Evolutionary conservation across 2,888 invertebrate species (phyloP).

Genomic region (Eledona agricola): DNA sequence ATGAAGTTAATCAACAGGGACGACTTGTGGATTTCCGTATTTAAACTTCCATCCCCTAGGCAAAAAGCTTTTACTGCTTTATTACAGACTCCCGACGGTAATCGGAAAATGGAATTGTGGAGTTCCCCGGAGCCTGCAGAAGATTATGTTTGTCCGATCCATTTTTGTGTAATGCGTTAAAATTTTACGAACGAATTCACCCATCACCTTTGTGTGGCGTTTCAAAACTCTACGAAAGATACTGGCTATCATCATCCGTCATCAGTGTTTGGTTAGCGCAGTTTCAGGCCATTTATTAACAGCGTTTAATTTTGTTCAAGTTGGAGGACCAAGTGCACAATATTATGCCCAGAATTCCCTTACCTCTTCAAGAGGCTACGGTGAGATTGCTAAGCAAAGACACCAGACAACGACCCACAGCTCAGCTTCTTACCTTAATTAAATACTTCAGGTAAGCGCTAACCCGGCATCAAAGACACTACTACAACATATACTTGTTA

Average conservation of each 20-base stretch:
- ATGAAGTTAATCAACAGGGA: conserved; percentile 19
- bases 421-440: conserved; percentile 89
- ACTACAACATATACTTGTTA: too few species aligned
- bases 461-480: too few species aligned
- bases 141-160: conserved; percentile 19
- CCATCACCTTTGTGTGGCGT: conserved; percentile 1
- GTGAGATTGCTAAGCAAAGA: conserved; percentile 85
- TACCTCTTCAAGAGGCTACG: conserved; percentile 87
- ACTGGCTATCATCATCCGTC: too few species aligned
- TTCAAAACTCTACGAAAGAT: too few species aligned
- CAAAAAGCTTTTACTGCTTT: conserved; percentile 27
- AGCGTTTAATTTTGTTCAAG: conserved; percentile 66
- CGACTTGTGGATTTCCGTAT: conserved; percentile 20
- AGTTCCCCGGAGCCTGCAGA: conserved; percentile 7
- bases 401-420: conserved; percentile 86
- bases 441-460: conserved; percentile 88
- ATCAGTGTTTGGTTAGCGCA: too few species aligned
- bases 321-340: conserved; percentile 83
- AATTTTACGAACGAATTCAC: conserved; percentile 1
- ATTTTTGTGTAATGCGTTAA: conserved; percentile 5
- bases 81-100: conserved; percentile 25
- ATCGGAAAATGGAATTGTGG: conserved; percentile 25
- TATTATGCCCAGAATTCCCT: conserved; percentile 81
- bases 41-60: conserved; percentile 22
- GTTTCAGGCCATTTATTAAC: conserved; percentile 4